These are phyloP conservation scores for Beris morrisii DNA, from an alignment of 2,888 invertebrate species.

Conservation along the genomic window DNA sequence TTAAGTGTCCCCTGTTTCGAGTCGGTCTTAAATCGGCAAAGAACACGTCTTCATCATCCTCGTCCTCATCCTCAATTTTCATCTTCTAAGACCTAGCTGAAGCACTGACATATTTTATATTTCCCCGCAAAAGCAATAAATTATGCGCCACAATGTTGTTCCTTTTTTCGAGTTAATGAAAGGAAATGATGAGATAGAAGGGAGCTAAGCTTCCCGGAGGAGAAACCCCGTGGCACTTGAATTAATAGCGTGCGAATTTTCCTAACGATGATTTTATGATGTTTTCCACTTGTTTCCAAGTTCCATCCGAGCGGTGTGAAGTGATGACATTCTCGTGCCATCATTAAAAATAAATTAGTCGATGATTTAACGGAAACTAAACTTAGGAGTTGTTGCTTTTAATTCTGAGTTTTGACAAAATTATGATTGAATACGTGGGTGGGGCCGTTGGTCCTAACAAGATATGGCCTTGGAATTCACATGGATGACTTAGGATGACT, in stretches of 20 bases:
- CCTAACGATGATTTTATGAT: slow-evolving; percentile 29
- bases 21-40: neutral
- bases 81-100: neutral
- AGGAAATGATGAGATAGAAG: slow-evolving; percentile 22
- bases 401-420: too few species aligned
- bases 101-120: slow-evolving; percentile 23
- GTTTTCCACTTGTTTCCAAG: slow-evolving; percentile 2
- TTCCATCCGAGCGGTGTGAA: neutral
- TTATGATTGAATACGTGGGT: too few species aligned
- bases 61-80: neutral
- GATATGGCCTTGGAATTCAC: too few species aligned
- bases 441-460: too few species aligned
- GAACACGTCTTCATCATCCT: neutral
- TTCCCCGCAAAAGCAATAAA: slow-evolving; percentile 21
- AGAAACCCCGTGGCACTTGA: neutral
- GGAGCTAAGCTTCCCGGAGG: neutral
- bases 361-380: slow-evolving; percentile 11
- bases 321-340: slow-evolving; percentile 1
- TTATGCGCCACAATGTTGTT: slow-evolving; percentile 6
- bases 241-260: slow-evolving; percentile 32
- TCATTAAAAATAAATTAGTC: slow-evolving; percentile 19
- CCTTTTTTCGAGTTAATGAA: slow-evolving; percentile 27
- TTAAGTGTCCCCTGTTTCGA: neutral
- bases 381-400: too few species aligned
- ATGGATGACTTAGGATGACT: too few species aligned